Evolutionary conservation across 2,113 vertebrate species (phyloP).

Genomic region (Calypte anna): DNA sequence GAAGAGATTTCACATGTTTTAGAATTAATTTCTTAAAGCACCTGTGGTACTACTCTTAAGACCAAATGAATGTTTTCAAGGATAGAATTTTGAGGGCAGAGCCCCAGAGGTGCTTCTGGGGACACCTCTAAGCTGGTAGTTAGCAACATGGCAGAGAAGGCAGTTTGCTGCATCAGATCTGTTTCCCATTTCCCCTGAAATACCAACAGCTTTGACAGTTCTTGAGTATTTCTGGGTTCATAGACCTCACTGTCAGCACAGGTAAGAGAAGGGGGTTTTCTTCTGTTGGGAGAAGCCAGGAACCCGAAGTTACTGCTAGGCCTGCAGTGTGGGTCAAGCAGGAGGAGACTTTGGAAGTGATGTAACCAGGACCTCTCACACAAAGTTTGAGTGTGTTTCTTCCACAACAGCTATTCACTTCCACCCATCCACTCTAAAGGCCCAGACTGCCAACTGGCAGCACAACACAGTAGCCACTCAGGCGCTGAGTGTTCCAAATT

Average conservation of each 20-base stretch:
- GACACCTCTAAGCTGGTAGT: not conserved
- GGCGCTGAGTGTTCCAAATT: constrained; percentile 56
- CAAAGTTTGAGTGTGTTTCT: constrained; percentile 20
- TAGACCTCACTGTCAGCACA: not conserved
- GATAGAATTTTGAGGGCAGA: not conserved
- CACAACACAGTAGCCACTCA: constrained; percentile 11
- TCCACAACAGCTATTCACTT: constrained; percentile 31
- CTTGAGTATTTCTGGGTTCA: not conserved
- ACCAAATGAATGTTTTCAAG: not conserved
- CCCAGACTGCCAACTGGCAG: constrained; percentile 58
- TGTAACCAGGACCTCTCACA: constrained; percentile 24
- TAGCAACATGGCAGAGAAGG: not conserved
- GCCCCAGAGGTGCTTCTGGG: not conserved
- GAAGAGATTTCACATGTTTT: not conserved
- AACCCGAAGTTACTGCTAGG: not conserved
- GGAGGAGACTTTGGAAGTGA: constrained; percentile 1
- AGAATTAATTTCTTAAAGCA: not conserved
- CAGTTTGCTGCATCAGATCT: not conserved
- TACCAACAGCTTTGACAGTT: not conserved
- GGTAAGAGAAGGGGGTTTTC: not conserved
- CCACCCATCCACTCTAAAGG: not conserved
- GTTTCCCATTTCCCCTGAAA: not conserved
- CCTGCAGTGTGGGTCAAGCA: not conserved
- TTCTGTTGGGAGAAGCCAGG: constrained; percentile 20
- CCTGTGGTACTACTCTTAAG: not conserved